Conservation (phyloP, 2,888 invertebrate species). For the Hirtodrosophila duncani region DNA sequence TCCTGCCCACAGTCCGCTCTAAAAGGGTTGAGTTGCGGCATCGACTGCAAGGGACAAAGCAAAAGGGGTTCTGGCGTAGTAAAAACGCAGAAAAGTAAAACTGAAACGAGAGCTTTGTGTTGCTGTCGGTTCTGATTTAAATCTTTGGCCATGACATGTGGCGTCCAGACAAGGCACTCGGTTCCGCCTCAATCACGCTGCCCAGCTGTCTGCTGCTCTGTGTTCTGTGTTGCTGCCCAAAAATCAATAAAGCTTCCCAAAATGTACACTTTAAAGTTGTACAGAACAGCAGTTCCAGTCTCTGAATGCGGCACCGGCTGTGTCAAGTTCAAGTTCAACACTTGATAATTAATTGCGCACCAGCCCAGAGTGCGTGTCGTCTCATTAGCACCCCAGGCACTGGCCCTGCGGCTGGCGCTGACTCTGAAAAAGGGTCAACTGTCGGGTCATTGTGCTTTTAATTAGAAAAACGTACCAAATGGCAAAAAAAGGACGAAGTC, state of each 20-base stretch:
- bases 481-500: constrained; percentile 5
- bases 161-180: constrained; percentile 41
- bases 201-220: not conserved
- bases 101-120: constrained; percentile 18
- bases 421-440: constrained; percentile 32
- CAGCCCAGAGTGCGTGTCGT: constrained; percentile 48
- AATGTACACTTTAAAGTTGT: constrained; percentile 31
- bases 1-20: constrained; percentile 57
- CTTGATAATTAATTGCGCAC: constrained; percentile 68
- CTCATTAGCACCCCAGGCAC: constrained; percentile 44
- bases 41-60: constrained; percentile 38
- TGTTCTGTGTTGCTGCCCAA: not conserved
- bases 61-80: constrained; percentile 55
- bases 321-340: constrained; percentile 70
- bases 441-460: constrained; percentile 69
- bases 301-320: too few relatives aligned
- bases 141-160: constrained; percentile 67
- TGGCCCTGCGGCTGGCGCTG: not conserved
- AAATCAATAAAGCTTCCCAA: constrained; percentile 56
- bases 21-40: constrained; percentile 26
- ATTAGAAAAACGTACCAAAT: constrained; percentile 48
- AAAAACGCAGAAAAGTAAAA: constrained; percentile 6
- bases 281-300: not conserved
- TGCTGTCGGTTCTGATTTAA: constrained; percentile 69
- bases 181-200: not conserved